Percentiles rank a stretch among this genome's conserved stretches.
Evolutionary conservation across 2,113 vertebrate species (phyloP).

Genomic region (Xenotilapia leptura): DNA sequence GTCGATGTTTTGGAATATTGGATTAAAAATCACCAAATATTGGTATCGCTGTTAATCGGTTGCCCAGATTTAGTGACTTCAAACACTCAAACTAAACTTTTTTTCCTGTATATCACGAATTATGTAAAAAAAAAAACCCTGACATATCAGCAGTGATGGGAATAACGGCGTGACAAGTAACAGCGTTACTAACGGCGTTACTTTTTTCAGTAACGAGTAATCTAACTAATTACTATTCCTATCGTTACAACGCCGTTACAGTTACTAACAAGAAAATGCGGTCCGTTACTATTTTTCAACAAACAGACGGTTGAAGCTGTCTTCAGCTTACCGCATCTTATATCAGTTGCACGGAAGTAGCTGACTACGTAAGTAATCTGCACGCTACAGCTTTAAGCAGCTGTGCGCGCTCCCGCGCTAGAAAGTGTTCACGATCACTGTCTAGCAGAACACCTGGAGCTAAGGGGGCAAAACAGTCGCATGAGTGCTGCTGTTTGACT

Average conservation of each 20-base stretch:
- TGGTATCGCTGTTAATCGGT: not conserved
- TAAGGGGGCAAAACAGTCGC: no score
- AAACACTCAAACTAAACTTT: not conserved
- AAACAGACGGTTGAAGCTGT: not conserved
- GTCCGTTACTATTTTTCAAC: not conserved
- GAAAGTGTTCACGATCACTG: no score
- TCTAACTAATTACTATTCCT: not conserved
- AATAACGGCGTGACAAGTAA: not conserved
- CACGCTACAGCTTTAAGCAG: no score
- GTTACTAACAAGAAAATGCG: not conserved
- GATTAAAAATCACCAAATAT: not conserved
- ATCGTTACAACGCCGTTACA: not conserved
- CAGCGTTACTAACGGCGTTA: not conserved
- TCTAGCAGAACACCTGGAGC: no score
- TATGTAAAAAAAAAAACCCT: accelerated
- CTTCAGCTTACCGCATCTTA: not conserved
- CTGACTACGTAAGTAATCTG: not conserved
- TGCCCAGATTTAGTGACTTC: not conserved
- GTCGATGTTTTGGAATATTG: not conserved
- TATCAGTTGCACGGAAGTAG: not conserved
- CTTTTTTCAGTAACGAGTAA: not conserved
- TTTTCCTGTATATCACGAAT: not conserved
- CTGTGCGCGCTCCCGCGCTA: no score
- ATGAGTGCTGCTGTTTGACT: no score
- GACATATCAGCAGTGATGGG: not conserved